Evolutionary conservation across 2,888 invertebrate genomes (phyloP).

Genomic region (Siphlonurus alternatus): DNA sequence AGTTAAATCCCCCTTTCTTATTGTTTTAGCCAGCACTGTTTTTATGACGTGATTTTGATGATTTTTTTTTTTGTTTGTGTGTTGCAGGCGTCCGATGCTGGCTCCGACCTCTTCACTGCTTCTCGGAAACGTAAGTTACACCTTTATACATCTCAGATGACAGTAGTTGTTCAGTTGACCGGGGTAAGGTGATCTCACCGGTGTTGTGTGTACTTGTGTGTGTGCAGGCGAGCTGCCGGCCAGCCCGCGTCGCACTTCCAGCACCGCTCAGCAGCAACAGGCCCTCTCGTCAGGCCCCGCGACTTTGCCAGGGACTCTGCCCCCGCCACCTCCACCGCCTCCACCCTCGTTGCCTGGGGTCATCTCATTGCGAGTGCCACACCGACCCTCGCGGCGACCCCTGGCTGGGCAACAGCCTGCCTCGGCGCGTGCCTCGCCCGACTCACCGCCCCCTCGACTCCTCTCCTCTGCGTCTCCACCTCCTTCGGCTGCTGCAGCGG

Average conservation of each 20-base stretch:
- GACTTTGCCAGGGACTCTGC: slow-evolving; percentile 36
- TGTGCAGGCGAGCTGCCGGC: slow-evolving; percentile 8
- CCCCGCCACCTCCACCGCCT: slow-evolving; percentile 47
- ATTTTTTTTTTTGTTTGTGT: slow-evolving; percentile 13
- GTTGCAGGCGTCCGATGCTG: slow-evolving; percentile 56
- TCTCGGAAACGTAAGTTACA: slow-evolving; percentile 37
- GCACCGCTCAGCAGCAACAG: not conserved
- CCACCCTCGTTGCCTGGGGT: slow-evolving; percentile 30
- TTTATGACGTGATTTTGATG: not conserved
- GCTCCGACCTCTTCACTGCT: slow-evolving; percentile 50
- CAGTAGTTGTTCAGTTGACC: too few species aligned
- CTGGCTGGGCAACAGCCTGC: not conserved
- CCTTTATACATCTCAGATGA: too few species aligned
- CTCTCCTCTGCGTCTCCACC: slow-evolving; percentile 8
- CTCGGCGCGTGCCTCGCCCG: not conserved
- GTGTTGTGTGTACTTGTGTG: too few species aligned
- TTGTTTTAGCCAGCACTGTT: too few species aligned
- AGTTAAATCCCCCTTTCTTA: too few species aligned
- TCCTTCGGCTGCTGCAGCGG: slow-evolving; percentile 8
- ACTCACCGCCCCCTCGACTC: slow-evolving; percentile 7
- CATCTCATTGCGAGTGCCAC: slow-evolving; percentile 1
- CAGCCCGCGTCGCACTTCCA: not conserved
- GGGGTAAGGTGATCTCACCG: too few species aligned
- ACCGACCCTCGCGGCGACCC: slow-evolving; percentile 2
- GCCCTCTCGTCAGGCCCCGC: not conserved